Percentiles rank a stretch among this genome's conserved stretches.
phyloP scores from a whole-genome alignment of 2,113 vertebrate species.

The Cisticola juncidis region DNA sequence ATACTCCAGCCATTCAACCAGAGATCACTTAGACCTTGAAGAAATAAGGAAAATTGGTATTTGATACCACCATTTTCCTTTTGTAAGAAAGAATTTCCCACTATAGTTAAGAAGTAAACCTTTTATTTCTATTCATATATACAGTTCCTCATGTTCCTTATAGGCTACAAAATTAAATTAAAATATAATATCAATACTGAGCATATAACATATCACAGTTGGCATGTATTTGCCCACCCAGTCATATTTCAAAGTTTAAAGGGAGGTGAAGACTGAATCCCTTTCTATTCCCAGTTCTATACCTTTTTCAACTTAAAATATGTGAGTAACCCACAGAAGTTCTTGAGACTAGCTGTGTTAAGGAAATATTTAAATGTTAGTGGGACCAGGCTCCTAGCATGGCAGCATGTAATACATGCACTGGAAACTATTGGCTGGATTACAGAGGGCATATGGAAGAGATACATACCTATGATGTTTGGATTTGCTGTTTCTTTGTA shows the following conservation, averaged over 20 bases:
- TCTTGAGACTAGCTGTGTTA: neutral
- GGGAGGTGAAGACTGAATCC: neutral
- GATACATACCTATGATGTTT: neutral
- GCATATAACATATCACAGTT: neutral
- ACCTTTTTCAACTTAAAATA: neutral
- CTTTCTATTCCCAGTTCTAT: neutral
- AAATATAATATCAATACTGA: neutral
- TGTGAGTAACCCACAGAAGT: neutral
- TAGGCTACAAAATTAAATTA: neutral
- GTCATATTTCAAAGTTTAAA: neutral
- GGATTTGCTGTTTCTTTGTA: neutral
- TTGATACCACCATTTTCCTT: neutral
- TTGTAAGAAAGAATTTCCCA: neutral
- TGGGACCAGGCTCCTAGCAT: neutral
- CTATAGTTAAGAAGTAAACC: neutral
- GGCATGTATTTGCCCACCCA: neutral
- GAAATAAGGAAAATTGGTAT: neutral
- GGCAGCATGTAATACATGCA: rapidly evolving
- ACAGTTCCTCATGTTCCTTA: neutral
- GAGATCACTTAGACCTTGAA: neutral
- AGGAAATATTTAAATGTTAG: neutral
- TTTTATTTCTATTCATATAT: neutral
- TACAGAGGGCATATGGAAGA: neutral
- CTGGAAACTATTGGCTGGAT: neutral
- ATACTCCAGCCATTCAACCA: neutral